Conservation (phyloP, 2,888 invertebrate genomes). For the Lampropteryx suffumata region DNA sequence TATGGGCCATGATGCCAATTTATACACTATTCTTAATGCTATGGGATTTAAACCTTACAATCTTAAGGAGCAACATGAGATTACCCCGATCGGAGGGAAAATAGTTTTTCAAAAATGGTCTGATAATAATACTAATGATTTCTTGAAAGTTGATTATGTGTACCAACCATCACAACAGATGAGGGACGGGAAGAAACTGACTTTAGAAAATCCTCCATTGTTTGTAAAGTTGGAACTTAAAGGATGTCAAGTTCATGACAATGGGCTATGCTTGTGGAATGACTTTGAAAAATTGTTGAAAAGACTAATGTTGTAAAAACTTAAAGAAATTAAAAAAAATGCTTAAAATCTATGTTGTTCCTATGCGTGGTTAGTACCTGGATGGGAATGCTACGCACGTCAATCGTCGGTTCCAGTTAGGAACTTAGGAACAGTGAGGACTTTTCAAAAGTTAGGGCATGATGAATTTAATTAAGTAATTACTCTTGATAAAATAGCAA, state of each 20-base stretch:
- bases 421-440: too few species aligned
- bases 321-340: too few species aligned
- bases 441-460: too few species aligned
- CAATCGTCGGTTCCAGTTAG: too few species aligned
- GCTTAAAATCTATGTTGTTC: too few species aligned
- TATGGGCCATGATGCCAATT: constrained; percentile 73
- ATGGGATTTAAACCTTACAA: constrained; percentile 53
- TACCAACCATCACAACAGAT: constrained; percentile 61
- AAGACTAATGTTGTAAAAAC: constrained; percentile 8
- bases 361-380: too few species aligned
- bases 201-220: constrained; percentile 54
- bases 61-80: constrained; percentile 55
- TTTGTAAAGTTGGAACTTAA: constrained; percentile 52
- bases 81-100: constrained; percentile 64
- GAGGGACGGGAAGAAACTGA: constrained; percentile 50
- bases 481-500: too few species aligned
- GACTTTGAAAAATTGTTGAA: constrained; percentile 23
- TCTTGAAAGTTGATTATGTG: constrained; percentile 62
- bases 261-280: constrained; percentile 64
- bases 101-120: constrained; percentile 70
- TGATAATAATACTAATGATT: constrained; percentile 42
- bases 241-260: constrained; percentile 46
- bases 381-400: too few species aligned
- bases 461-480: too few species aligned
- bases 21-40: constrained; percentile 58